Conservation (phyloP, 2,888 invertebrate genomes). For the Enchytraeus crypticus region DNA sequence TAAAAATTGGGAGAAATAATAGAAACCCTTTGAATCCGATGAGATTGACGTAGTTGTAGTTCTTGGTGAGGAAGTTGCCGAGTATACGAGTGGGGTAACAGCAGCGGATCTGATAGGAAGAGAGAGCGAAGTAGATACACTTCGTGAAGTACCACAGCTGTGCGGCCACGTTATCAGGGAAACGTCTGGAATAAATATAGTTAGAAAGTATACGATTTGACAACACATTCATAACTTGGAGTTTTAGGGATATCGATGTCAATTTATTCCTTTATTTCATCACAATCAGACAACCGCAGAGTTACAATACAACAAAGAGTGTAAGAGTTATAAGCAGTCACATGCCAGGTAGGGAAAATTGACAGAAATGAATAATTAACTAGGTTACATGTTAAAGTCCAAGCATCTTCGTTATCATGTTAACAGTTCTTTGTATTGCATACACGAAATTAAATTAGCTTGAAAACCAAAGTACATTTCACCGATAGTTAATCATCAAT, state of each 20-base stretch:
- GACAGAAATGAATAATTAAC: too few species aligned
- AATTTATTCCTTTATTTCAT: neutral
- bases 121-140: slow-evolving; percentile 86
- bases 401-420: too few species aligned
- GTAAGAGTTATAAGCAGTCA: too few species aligned
- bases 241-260: neutral
- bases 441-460: too few species aligned
- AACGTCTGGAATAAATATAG: slow-evolving; percentile 66
- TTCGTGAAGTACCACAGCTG: slow-evolving; percentile 96
- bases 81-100: slow-evolving; percentile 95
- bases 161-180: slow-evolving; percentile 74
- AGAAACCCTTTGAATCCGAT: slow-evolving; percentile 79
- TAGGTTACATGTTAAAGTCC: too few species aligned
- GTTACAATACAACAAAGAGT: neutral
- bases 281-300: too few species aligned
- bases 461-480: too few species aligned
- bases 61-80: slow-evolving; percentile 95
- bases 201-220: neutral
- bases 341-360: too few species aligned
- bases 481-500: too few species aligned
- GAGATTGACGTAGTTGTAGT: slow-evolving; percentile 85
- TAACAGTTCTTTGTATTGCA: too few species aligned
- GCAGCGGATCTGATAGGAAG: slow-evolving; percentile 93
- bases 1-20: neutral
- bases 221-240: neutral